Evolutionary conservation across 2,113 vertebrate species (phyloP), one percentile per base, ranked within the genome.

Genomic region (Athene noctua): DNA sequence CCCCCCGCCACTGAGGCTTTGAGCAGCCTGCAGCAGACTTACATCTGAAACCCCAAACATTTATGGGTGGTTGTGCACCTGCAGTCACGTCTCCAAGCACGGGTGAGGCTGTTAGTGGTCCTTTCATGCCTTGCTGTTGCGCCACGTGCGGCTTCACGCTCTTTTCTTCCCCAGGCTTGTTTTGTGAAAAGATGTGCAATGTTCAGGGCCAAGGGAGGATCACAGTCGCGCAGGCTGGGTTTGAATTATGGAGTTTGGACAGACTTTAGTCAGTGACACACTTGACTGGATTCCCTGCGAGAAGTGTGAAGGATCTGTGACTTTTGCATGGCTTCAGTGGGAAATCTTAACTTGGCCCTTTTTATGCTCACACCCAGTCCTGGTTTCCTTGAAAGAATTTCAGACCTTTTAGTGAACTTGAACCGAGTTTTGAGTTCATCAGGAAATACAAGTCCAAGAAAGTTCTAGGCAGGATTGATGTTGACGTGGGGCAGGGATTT

Each of bases 131-230:
- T 15, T 9, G 14, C 59, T 44, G 11, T 13, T 13, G 36, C 32
- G 34, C 40, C 55, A 54, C 3, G 7, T 13, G 27, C 13, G 46
- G 8, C 38, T 59, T 81, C 16, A 7, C 1, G 1, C 13, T 52
- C 49, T 83, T 46, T 22, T 54, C 80, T 52, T 52, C 23, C 46
- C 25, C 9, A 3, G 55, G 32, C 44, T 16, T 38, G 51, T 49
- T 42, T 46, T 38, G 38, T 44, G 8, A 23, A 36, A 46, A 20
- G 36, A 6, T 0, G 6, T 17, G 29, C 49, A 1, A 0, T 12
- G 51, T 23, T 38, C 54, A 44, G 26, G 27, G 8, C 65, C 65
- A 34, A n/a, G 32, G 4, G 63, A 27, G 46, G 26, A 23, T 73
- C 10, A 3, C 7, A 1, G 9, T 16, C 40, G 26, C 44, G 80